Conservation (phyloP, 2,888 invertebrate genomes). For the Synanthedon tipuliformis region DNA sequence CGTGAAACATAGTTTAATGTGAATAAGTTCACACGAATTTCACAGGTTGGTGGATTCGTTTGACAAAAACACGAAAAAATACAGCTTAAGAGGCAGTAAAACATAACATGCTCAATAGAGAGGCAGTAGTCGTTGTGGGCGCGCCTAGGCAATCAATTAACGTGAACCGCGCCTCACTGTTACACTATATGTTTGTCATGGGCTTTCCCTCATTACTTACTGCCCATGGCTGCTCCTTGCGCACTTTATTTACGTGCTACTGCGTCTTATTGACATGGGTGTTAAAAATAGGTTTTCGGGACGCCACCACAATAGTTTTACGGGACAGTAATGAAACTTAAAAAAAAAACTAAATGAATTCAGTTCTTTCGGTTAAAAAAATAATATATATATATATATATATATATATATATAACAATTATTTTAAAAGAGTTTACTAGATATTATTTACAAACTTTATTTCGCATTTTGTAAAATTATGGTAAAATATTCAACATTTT, state of each 20-base stretch:
- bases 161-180: slow-evolving; percentile 17
- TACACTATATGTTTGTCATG: slow-evolving; percentile 57
- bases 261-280: slow-evolving; percentile 23
- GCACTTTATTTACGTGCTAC: slow-evolving; percentile 15
- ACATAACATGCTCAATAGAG: neutral
- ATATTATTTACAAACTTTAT: too few relatives aligned
- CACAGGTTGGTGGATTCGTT: neutral
- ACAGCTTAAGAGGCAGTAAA: neutral
- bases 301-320: neutral
- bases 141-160: slow-evolving; percentile 53
- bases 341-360: too few relatives aligned
- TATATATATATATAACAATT: too few relatives aligned
- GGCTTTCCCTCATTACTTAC: slow-evolving; percentile 59
- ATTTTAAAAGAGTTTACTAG: too few relatives aligned
- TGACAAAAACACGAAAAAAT: neutral
- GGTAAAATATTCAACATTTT: too few relatives aligned
- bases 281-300: slow-evolving; percentile 15
- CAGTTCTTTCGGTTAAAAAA: too few relatives aligned
- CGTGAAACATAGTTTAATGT: neutral
- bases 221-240: slow-evolving; percentile 35
- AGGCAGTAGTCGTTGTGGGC: slow-evolving; percentile 3
- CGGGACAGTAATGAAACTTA: too few relatives aligned
- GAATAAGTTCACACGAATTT: neutral
- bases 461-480: too few relatives aligned
- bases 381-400: too few relatives aligned